Base-by-base conservation (phyloP, 2,888 invertebrate species). In the Hydropsyche betteni region DNA sequence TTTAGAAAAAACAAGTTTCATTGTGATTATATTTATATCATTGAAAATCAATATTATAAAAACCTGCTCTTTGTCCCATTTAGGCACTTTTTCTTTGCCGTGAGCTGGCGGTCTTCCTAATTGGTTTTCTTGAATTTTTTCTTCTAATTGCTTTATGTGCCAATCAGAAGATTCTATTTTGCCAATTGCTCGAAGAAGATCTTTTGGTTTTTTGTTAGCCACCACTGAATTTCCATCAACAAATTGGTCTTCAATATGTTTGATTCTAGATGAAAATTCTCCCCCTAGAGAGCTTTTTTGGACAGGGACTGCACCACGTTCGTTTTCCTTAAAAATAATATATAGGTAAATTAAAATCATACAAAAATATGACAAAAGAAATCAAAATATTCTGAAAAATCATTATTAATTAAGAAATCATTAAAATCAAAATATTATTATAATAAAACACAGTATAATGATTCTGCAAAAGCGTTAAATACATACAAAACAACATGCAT, bases 141-240 rank as follows among this genome's bases (percentile, higher is more conserved):
- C 92, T 82, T 97, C 96, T 44, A 97, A 94, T 84, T 95, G 93
- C 80, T 93, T 93, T 51, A 96, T 92, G 84, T 96, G 96, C 96
- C 96, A 96, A 84, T 97, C 96, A 76, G 91, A 93, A 77, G 92
- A 91, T 83, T 96, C 95, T 80, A 96, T 94, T 86, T 94, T 94
- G 73, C 96, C 96, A 77, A 96, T 95, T 64, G 96, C 94, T 78
- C 96, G 89, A 84, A 94, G 88, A 78, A 96, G 87, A 85, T 96
- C 96, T 84, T 93, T 94, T 0, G 95, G 96, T 83, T 95, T 96
- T 80, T 93, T 93, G 33, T 92, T 90, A 0, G 88, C 84, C 0
- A 90, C 85, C 69, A 86, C 85, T 7, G 86, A 85, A 75, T 84
- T 86, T 4, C 88, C 87, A 68, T 89, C 89, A 74, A 90, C 90